Evolutionary conservation across 2,113 vertebrate species (phyloP).

Genomic region (Serranochromis macrocephalus): DNA sequence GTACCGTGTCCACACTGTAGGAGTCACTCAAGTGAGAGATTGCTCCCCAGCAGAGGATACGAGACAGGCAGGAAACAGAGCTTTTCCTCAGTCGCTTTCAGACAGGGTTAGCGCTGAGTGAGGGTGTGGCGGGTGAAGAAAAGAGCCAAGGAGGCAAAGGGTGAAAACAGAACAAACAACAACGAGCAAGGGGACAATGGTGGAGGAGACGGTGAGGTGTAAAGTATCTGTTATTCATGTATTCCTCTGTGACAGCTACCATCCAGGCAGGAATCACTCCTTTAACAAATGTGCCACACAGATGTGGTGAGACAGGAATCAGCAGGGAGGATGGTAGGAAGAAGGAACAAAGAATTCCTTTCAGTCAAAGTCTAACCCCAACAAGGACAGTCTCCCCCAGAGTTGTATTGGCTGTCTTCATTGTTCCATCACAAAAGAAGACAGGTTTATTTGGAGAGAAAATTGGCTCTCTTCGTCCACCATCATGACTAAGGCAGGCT

Average conservation of each 20-base stretch:
- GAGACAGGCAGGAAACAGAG: slow-evolving; percentile 15
- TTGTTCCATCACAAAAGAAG: slow-evolving; percentile 61
- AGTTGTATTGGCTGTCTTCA: slow-evolving; percentile 54
- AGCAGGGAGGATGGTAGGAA: slow-evolving; percentile 1
- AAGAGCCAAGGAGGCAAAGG: neutral
- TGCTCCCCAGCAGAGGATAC: slow-evolving; percentile 17
- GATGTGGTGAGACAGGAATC: slow-evolving; percentile 31
- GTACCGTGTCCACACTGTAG: slow-evolving; percentile 45
- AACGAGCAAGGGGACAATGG: neutral
- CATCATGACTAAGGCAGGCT: neutral
- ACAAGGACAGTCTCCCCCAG: neutral
- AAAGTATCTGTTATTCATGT: neutral
- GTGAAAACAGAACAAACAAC: neutral
- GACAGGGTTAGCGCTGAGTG: neutral
- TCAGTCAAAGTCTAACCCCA: slow-evolving; percentile 25
- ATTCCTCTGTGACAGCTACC: neutral
- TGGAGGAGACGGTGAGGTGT: neutral
- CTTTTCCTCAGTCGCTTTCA: neutral
- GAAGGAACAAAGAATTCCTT: slow-evolving; percentile 57
- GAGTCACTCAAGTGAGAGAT: slow-evolving; percentile 47
- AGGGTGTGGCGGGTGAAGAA: neutral
- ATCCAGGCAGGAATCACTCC: slow-evolving; percentile 1
- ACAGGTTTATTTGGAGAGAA: slow-evolving; percentile 47
- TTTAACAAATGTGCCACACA: slow-evolving; percentile 50
- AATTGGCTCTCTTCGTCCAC: neutral